Evolutionary conservation across 2,113 vertebrate species (phyloP), one percentile per base, ranked within the genome.

Genomic region (Bothrops jararaca): DNA sequence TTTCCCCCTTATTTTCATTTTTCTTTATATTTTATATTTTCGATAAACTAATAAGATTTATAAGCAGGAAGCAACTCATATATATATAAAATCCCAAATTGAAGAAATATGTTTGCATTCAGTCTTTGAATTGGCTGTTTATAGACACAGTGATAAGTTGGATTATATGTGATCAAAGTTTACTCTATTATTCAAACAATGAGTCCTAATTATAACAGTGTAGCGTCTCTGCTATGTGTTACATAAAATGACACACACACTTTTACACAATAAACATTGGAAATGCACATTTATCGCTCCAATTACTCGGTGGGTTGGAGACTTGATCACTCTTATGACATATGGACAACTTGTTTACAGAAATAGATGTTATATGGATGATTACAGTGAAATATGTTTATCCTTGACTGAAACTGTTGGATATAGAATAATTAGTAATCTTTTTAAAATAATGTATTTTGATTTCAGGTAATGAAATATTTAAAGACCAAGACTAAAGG

Each of bases 401-500:
- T 18, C 64, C 64, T 34, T 74, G 64, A 18, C n/a, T 18, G 64
- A 34, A 74, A 18, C 15, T 34, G 5, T 34, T 74, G n/a, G 13
- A 74, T 74, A n/a, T 18, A 34, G 13, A 74, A 74, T 74, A 74
- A 18, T 74, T 34, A 74, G 6, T 74, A n/a, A 74, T 74, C n/a
- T 34, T 74, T 74, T 34, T 34, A 48, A 34, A 74, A 15, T 74
- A n/a, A 34, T 18, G n/a, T 15, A 34, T 34, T 7, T 74, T 54
- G 69, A 34, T 64, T 93, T 92, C n/a, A 48, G 56, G 85, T 64
- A 91, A 50, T 57, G 0, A 80, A 92, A 12, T 34, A 2, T 90
- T 91, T 23, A 91, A 90, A 58, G 2, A 56, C 20, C 42, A 13
- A 26, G 0, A 18, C 3, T 5, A 5, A 45, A 45, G 45, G 4